phyloP scores from a whole-genome alignment of 2,113 vertebrate species.

The Brienomyrus brachyistius region DNA sequence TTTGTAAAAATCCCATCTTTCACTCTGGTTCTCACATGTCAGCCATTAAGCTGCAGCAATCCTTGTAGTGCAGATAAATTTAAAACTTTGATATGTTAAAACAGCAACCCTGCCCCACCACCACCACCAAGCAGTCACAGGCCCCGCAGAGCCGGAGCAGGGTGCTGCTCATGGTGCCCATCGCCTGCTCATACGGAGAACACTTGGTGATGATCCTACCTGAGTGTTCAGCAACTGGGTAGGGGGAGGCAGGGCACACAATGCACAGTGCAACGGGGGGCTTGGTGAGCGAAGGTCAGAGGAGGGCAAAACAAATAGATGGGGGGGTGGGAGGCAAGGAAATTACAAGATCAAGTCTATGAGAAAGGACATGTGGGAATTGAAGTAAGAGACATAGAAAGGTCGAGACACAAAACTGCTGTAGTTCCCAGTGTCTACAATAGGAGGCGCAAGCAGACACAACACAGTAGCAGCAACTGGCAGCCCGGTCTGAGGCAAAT shows the following conservation, averaged over 20 bases:
- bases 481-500: constrained; percentile 2
- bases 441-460: background rate
- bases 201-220: background rate
- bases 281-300: background rate
- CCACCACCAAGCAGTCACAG: background rate
- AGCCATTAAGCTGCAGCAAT: background rate
- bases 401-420: background rate
- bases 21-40: background rate
- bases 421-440: background rate
- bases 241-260: background rate
- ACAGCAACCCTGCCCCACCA: background rate
- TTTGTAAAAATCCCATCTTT: background rate
- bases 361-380: background rate
- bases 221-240: background rate
- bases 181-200: background rate
- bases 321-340: background rate
- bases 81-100: background rate
- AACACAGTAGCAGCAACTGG: background rate
- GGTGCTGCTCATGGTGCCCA: background rate
- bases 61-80: background rate
- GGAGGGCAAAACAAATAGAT: background rate
- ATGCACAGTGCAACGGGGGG: background rate
- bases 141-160: background rate
- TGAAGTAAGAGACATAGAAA: background rate
- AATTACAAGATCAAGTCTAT: background rate